Evolutionary conservation across 2,797 vertebrate species (phyloP).

Genomic region (Tokudaia tokunoshimensis): DNA sequence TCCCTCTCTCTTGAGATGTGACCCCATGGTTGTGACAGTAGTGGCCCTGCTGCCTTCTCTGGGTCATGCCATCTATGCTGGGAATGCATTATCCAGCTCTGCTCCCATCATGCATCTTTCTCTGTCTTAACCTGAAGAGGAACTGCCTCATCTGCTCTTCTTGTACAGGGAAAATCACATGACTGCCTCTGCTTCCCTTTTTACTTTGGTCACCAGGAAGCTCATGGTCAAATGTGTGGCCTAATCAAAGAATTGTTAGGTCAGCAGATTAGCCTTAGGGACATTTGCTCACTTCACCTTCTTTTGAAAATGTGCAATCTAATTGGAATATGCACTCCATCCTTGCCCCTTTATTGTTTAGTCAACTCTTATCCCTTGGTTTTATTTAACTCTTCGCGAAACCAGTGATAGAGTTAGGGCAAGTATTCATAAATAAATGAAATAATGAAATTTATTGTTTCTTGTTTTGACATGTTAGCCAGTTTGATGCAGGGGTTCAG

Average conservation of each 20-base stretch:
- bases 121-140: not conserved
- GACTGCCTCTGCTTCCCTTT: constrained; percentile 44
- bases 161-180: constrained; percentile 8
- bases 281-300: not conserved
- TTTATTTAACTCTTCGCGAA: not conserved
- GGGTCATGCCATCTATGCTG: not conserved
- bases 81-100: not conserved
- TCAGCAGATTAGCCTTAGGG: not conserved
- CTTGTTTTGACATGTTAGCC: not conserved
- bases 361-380: not conserved
- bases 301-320: not conserved
- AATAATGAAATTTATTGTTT: not conserved
- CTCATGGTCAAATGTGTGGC: not conserved
- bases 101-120: not conserved
- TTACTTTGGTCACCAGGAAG: constrained; percentile 42
- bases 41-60: not conserved
- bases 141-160: constrained; percentile 40
- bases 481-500: not conserved
- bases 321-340: not conserved
- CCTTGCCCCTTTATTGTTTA: not conserved
- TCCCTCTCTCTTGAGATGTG: not conserved
- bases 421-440: not conserved
- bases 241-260: not conserved
- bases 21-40: not conserved
- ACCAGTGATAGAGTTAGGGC: not conserved